Base-by-base conservation (phyloP, 2,888 invertebrate genomes). In the Trichogramma evanescens region DNA sequence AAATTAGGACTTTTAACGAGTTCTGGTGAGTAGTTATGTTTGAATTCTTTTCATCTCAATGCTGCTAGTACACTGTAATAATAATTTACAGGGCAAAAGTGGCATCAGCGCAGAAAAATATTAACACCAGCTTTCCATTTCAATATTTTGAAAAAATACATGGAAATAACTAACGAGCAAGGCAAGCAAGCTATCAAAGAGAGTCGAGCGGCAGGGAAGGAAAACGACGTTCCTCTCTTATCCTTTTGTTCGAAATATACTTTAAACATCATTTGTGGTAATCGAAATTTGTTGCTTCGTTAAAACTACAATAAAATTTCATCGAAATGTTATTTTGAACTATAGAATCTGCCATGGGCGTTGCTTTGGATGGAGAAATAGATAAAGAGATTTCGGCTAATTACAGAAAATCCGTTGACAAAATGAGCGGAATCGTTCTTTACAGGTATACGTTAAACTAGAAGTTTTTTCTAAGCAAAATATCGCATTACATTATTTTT, bases 51-150 rank as follows among this genome's bases (percentile, higher is more conserved):
- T 13, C 13, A 13, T 13, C 13, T 13, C 13, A 13, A 13, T 13
- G 13, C 13, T 1, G 13, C 38, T 55, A 41, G 38, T 13, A 13
- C 13, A 13, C 13, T 13, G 13, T 43, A 13, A 44, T 26, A 40
- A 13, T 13, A 13, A 13, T 13, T 13, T 13, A 13, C 13, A 13
- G 66, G 58, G 4, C 5, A 56, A 5, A 61, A 63, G 50, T 66
- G 66, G 66, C 61, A 56, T 5, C 7, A 50, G 0, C 59, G 64
- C 1, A 56, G 66, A 52, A 66, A 60, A 55, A 63, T 62, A 5
- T 59, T 65, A 41, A 60, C 65, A 7, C 61, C 60, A 4, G 57
- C 58, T 4, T 66, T 66, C 54, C 66, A 66, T 41, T 66, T 66
- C n/a, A 63, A 55, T 38, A 54, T 66, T 39, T 44, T 64, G 39